phyloP scores from a whole-genome alignment of 2,797 vertebrate genomes.

The Gypaetus barbatus region DNA sequence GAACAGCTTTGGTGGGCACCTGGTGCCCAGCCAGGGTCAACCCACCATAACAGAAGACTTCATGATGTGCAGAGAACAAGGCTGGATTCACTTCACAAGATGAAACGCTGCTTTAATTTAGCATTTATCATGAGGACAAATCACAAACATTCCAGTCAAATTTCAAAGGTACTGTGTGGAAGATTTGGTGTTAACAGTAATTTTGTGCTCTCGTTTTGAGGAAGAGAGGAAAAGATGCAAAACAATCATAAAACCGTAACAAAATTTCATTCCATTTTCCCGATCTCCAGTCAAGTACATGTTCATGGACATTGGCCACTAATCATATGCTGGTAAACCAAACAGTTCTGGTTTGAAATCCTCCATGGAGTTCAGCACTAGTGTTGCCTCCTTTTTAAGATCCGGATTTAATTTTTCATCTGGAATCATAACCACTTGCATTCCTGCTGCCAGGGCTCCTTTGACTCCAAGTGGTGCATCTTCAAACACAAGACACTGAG shows the following conservation, averaged over 20 bases:
- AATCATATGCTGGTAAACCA: constrained; percentile 82
- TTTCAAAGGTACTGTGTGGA: not conserved
- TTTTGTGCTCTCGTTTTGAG: not conserved
- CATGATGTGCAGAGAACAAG: not conserved
- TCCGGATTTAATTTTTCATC: constrained; percentile 80
- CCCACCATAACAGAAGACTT: not conserved
- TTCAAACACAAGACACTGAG: constrained; percentile 92
- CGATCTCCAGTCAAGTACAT: not conserved
- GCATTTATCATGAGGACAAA: not conserved
- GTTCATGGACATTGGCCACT: not conserved
- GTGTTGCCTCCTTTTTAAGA: constrained; percentile 80
- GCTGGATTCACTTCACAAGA: not conserved
- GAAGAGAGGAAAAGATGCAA: not conserved
- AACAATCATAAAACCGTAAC: not conserved
- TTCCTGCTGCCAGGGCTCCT: constrained; percentile 82
- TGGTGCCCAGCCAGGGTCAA: not conserved
- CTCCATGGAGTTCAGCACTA: constrained; percentile 82
- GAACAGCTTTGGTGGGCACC: not conserved
- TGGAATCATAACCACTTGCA: constrained; percentile 95
- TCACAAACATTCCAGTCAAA: not conserved
- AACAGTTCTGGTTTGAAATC: constrained; percentile 87
- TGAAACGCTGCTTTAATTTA: not conserved
- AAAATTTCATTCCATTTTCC: not conserved
- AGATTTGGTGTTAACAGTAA: not conserved
- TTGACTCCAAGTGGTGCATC: constrained; percentile 87